Percentiles rank a stretch among this genome's conserved stretches.
phyloP scores from a whole-genome alignment of 2,113 vertebrate genomes.

The Lutjanus erythropterus region DNA sequence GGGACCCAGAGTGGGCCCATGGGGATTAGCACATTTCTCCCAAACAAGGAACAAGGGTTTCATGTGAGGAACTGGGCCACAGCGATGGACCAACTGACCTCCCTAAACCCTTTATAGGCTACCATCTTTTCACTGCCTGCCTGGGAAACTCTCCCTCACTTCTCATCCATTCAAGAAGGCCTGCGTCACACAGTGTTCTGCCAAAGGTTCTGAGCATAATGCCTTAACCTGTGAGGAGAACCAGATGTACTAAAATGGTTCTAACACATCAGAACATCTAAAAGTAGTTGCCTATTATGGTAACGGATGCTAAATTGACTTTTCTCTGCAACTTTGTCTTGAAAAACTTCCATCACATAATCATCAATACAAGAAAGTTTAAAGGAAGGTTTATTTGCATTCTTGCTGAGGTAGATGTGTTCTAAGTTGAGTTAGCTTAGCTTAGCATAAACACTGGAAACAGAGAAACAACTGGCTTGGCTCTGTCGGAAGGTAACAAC shows the following conservation, averaged over 20 bases:
- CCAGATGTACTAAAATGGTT: neutral
- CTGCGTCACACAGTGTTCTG: constrained; percentile 18
- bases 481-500: neutral
- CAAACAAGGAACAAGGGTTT: constrained; percentile 74
- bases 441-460: neutral
- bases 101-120: constrained; percentile 39
- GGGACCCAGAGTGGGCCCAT: constrained; percentile 39
- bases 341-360: neutral
- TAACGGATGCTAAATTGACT: neutral
- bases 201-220: neutral
- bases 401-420: neutral
- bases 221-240: neutral
- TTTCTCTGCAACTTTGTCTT: neutral
- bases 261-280: neutral
- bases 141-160: constrained; percentile 51
- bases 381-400: neutral
- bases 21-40: constrained; percentile 77
- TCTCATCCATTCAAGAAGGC: neutral
- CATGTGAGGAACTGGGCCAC: constrained; percentile 68
- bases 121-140: constrained; percentile 49
- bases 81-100: constrained; percentile 63
- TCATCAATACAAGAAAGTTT: neutral
- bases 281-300: too few relatives aligned
- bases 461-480: neutral
- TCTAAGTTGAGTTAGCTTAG: too few relatives aligned